These are phyloP conservation scores for Microhierax caerulescens DNA, from an alignment of 2,797 vertebrate species.

Conservation along the genomic window DNA sequence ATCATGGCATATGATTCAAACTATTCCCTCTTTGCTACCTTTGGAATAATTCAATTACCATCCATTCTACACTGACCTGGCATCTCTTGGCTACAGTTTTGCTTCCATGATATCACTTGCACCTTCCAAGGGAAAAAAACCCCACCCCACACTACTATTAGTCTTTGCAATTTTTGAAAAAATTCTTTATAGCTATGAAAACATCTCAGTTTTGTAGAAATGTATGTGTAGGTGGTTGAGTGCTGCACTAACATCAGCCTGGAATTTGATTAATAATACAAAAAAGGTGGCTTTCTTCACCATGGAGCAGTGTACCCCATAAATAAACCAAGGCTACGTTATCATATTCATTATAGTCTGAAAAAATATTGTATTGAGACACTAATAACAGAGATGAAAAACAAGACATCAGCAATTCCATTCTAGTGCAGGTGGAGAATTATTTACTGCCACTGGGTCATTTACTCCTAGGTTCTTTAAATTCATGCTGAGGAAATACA, in stretches of 20 bases:
- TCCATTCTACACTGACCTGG: background rate
- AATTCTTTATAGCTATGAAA: background rate
- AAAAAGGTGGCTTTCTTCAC: background rate
- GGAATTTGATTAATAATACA: slow-evolving; percentile 48
- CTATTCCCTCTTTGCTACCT: background rate
- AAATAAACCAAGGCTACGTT: slow-evolving; percentile 64
- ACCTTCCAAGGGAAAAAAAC: background rate
- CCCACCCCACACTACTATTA: background rate
- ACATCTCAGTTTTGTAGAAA: background rate
- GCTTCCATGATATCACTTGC: background rate
- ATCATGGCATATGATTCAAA: background rate
- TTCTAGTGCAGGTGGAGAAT: slow-evolving; percentile 41
- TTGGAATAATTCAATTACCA: background rate
- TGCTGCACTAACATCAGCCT: background rate
- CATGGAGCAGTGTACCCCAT: background rate
- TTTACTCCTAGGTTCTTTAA: slow-evolving; percentile 30
- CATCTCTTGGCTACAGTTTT: background rate
- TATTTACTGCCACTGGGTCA: slow-evolving; percentile 50
- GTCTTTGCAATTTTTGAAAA: background rate
- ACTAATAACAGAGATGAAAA: slow-evolving; percentile 37
- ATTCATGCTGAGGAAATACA: slow-evolving; percentile 44
- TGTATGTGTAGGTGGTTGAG: background rate
- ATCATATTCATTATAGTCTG: slow-evolving; percentile 66
- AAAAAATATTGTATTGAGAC: slow-evolving; percentile 61
- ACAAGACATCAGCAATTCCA: slow-evolving; percentile 59